Percentiles rank a stretch among this genome's conserved stretches.
Evolutionary conservation across 2,113 vertebrate species (phyloP).

Genomic region (Melospiza melodia): DNA sequence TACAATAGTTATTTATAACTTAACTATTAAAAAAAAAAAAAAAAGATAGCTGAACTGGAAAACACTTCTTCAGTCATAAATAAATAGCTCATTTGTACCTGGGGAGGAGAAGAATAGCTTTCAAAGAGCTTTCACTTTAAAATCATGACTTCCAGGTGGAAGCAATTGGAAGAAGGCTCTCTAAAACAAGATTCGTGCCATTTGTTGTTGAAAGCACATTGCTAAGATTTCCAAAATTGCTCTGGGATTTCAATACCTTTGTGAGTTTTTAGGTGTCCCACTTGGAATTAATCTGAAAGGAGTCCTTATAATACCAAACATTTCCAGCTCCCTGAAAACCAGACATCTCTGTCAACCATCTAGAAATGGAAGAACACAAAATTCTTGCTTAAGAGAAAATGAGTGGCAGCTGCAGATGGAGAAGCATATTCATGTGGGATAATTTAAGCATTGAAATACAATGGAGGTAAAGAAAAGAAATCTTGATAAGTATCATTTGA

Average conservation of each 20-base stretch:
- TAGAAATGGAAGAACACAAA: neutral
- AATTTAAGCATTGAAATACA: neutral
- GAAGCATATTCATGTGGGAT: neutral
- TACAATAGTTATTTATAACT: constrained; percentile 39
- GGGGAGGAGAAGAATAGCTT: constrained; percentile 1
- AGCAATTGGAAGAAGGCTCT: neutral
- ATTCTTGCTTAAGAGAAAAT: neutral
- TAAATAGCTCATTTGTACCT: constrained; percentile 43
- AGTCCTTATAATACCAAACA: neutral
- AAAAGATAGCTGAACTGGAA: neutral
- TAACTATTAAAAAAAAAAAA: neutral
- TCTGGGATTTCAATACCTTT: neutral
- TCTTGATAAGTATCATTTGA: neutral
- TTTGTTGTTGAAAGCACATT: neutral
- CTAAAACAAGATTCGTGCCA: neutral
- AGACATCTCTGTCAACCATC: neutral
- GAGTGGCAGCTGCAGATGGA: neutral
- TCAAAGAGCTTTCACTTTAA: constrained; percentile 33
- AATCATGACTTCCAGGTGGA: constrained; percentile 13
- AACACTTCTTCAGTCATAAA: constrained; percentile 37
- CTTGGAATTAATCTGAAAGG: neutral
- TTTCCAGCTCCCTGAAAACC: neutral
- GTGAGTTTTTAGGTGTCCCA: neutral
- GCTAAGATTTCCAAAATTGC: neutral
- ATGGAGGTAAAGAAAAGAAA: neutral